Evolutionary conservation across 2,888 invertebrate species (phyloP).

Genomic region (Thyatira batis): DNA sequence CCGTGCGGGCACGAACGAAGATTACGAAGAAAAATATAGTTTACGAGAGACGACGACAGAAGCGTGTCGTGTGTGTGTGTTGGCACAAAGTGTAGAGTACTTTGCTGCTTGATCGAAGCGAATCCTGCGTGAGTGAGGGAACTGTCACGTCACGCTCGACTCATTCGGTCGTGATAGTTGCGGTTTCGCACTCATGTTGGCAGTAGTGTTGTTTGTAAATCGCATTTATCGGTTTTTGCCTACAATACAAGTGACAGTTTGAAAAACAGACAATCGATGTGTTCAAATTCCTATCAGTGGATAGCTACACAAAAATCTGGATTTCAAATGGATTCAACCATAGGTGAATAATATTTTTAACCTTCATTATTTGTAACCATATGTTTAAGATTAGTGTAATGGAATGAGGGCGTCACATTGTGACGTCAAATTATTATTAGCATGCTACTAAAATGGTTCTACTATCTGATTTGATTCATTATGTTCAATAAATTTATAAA

Average conservation of each 20-base stretch:
- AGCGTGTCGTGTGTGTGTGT: background rate
- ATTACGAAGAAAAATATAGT: too few relatives aligned
- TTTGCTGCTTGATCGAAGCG: background rate
- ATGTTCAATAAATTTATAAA: too few relatives aligned
- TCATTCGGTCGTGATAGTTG: conserved; percentile 45
- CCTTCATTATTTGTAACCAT: conserved; percentile 59
- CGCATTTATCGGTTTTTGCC: conserved; percentile 33
- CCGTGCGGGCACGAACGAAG: background rate
- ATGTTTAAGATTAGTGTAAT: conserved; percentile 52
- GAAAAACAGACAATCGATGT: conserved; percentile 41
- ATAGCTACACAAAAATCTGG: conserved; percentile 31
- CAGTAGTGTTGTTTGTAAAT: conserved; percentile 55
- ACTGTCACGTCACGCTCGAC: conserved; percentile 13
- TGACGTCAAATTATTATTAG: conserved; percentile 43
- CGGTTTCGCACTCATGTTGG: conserved; percentile 68
- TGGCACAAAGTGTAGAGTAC: background rate
- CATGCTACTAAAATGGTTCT: conserved; percentile 3
- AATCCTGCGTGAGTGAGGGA: conserved; percentile 10
- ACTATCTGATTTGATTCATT: background rate
- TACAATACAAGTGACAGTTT: conserved; percentile 46
- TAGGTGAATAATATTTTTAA: conserved; percentile 61
- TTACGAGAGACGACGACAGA: conserved; percentile 13
- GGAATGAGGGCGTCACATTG: conserved; percentile 44
- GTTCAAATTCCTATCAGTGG: conserved; percentile 43
- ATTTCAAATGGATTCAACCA: conserved; percentile 66